phyloP scores from a whole-genome alignment of 2,888 invertebrate genomes.

The Norana najaformis region DNA sequence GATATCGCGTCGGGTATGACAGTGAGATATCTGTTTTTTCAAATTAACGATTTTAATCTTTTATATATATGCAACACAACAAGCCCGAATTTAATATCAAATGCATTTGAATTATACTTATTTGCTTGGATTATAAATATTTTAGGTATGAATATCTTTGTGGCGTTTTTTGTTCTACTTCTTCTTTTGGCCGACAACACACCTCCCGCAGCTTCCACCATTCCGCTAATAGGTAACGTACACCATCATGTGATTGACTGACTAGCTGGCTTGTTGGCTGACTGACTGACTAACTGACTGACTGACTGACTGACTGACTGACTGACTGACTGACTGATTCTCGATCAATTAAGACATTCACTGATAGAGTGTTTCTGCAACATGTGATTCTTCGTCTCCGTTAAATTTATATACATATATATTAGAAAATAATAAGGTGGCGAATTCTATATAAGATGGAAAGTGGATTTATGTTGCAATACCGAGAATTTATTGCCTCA shows the following conservation, averaged over 20 bases:
- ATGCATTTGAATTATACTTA: not conserved
- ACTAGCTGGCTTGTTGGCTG: not conserved
- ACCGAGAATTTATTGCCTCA: too few relatives aligned
- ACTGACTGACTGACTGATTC: too few relatives aligned
- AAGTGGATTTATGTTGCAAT: too few relatives aligned
- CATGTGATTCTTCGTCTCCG: too few relatives aligned
- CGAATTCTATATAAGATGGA: too few relatives aligned
- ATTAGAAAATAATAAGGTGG: too few relatives aligned
- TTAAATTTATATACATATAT: too few relatives aligned
- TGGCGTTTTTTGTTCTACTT: slow-evolving; percentile 26
- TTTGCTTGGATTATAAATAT: not conserved
- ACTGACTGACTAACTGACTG: not conserved
- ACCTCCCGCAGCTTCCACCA: slow-evolving; percentile 17
- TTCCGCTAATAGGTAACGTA: slow-evolving; percentile 26
- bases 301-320: not conserved
- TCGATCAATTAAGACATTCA: too few relatives aligned
- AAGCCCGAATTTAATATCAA: not conserved
- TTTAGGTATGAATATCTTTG: slow-evolving; percentile 29
- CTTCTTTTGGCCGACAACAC: slow-evolving; percentile 25
- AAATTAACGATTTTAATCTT: not conserved
- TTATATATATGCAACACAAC: not conserved
- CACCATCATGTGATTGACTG: not conserved
- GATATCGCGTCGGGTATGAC: too few relatives aligned
- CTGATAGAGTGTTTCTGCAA: too few relatives aligned
- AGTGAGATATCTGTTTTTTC: too few relatives aligned